Conservation (phyloP, 1,140 invertebrate genomes). For the Temnothorax nylanderi region DNA sequence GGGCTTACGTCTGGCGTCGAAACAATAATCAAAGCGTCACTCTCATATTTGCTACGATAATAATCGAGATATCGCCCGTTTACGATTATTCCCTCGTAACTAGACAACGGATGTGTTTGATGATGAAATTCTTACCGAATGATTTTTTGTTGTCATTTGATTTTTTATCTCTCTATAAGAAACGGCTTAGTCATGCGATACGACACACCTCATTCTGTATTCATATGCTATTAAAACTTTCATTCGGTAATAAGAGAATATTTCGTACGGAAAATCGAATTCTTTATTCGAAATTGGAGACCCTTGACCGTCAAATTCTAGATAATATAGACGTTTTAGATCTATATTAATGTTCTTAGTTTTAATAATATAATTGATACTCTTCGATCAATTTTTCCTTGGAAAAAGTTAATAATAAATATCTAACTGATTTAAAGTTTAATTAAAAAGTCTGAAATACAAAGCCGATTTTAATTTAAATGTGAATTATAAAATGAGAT, state of each 20-base stretch:
- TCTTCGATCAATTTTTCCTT: neutral
- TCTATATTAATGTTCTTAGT: neutral
- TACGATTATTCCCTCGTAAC: neutral
- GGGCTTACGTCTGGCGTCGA: neutral
- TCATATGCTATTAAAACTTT: neutral
- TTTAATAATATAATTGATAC: neutral
- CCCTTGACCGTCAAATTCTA: neutral
- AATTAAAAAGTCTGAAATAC: neutral
- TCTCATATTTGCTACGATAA: constrained; percentile 44
- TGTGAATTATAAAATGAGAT: neutral
- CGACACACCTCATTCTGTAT: neutral
- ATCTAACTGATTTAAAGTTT: neutral
- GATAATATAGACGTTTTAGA: neutral
- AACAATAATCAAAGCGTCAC: constrained; percentile 66
- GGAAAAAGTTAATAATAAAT: neutral
- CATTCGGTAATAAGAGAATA: neutral
- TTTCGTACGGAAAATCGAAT: neutral
- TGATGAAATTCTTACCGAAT: neutral
- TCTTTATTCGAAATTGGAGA: neutral
- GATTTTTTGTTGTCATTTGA: neutral
- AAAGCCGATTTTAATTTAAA: neutral
- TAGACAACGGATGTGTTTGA: neutral
- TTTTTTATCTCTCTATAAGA: neutral
- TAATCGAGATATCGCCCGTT: constrained; percentile 38
- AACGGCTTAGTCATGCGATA: neutral